These are phyloP conservation scores for Empidonax alnorum DNA, from an alignment of 2,113 vertebrate species.

Conservation along the genomic window DNA sequence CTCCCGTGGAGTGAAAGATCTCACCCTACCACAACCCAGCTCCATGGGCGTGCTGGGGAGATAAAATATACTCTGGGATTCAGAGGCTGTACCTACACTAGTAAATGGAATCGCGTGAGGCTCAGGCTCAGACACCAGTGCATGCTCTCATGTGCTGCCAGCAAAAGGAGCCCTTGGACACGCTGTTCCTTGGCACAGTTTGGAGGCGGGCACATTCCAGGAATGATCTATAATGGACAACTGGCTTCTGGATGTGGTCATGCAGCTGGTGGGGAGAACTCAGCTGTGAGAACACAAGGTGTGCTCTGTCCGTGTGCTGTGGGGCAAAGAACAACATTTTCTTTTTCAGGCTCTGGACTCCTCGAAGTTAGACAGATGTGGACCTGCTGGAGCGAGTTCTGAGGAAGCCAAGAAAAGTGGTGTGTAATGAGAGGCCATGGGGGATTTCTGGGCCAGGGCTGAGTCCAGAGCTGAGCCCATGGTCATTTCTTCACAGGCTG, in stretches of 20 bases:
- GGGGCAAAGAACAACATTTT: neutral
- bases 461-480: neutral
- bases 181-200: neutral
- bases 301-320: neutral
- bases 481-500: fast-evolving
- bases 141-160: neutral
- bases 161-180: neutral
- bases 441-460: neutral
- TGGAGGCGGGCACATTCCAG: neutral
- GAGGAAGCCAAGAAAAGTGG: fast-evolving
- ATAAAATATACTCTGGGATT: neutral
- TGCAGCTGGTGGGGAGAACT: neutral
- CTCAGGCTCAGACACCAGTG: neutral
- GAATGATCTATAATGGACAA: neutral
- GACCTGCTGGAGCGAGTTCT: neutral
- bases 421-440: fast-evolving
- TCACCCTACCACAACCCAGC: neutral
- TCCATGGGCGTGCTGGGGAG: fast-evolving
- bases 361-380: neutral
- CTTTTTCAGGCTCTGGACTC: too few relatives aligned
- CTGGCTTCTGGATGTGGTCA: neutral
- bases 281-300: neutral
- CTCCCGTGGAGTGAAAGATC: neutral
- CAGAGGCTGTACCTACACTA: fast-evolving
- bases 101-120: fast-evolving